phyloP scores from a whole-genome alignment of 2,797 vertebrate genomes.

The Poecilia gillii region DNA sequence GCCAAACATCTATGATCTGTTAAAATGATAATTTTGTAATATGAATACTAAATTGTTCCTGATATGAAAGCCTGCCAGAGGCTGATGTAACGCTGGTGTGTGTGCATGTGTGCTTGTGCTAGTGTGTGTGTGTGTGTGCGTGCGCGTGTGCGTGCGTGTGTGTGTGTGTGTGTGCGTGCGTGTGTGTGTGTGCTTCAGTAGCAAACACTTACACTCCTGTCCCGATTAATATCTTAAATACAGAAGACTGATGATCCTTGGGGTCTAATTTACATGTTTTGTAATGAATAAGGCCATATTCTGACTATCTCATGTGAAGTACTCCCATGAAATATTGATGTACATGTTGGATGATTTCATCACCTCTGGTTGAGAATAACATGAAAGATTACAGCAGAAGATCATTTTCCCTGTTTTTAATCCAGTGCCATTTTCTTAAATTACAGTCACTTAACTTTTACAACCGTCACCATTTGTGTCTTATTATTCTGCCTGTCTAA shows the following conservation, averaged over 20 bases:
- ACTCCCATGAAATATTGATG: conserved; percentile 54
- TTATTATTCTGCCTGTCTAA: not conserved
- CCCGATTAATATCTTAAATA: conserved; percentile 27
- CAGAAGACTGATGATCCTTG: conserved; percentile 45
- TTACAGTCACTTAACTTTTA: conserved; percentile 4
- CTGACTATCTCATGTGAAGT: conserved; percentile 36
- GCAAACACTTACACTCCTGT: conserved; percentile 14
- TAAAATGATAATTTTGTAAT: conserved; percentile 13
- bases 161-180: conserved; percentile 4
- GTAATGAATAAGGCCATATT: conserved; percentile 48
- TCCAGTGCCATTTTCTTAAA: not conserved
- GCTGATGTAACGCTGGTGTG: conserved; percentile 16
- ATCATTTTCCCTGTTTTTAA: not conserved
- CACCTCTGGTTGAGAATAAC: conserved; percentile 27
- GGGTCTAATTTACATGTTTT: conserved; percentile 52
- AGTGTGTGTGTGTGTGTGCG: not conserved
- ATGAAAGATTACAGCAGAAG: conserved; percentile 1
- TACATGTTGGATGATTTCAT: conserved; percentile 44
- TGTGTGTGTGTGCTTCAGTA: conserved; percentile 3
- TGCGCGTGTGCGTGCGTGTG: conserved; percentile 5
- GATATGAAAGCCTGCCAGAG: conserved; percentile 15
- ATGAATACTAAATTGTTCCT: conserved; percentile 18
- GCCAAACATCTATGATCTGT: conserved; percentile 21
- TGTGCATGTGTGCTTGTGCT: not conserved
- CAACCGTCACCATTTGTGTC: not conserved